Conservation (phyloP, 2,888 invertebrate species). For the Tenodera sinensis region DNA sequence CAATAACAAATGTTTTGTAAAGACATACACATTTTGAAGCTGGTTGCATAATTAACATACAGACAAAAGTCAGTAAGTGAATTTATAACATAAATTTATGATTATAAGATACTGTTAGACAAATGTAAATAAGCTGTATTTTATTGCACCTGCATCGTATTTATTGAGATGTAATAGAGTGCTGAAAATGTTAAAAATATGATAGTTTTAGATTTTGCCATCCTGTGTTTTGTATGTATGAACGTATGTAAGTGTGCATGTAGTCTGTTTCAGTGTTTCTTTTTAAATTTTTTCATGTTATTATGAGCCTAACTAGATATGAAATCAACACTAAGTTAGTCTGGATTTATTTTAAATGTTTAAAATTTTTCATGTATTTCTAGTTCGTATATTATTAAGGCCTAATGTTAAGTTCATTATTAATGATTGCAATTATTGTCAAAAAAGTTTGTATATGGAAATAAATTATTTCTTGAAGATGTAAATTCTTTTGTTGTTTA, state of each 20-base stretch:
- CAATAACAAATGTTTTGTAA: slow-evolving; percentile 8
- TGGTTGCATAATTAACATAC: not conserved
- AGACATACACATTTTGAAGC: slow-evolving; percentile 2
- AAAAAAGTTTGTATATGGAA: slow-evolving; percentile 10
- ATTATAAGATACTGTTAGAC: not conserved
- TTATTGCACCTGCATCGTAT: not conserved
- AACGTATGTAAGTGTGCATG: not conserved
- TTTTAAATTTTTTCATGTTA: not conserved
- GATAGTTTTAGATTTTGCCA: not conserved
- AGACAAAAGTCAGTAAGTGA: not conserved
- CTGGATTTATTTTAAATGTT: not conserved
- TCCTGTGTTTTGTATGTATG: not conserved
- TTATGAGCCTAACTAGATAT: not conserved
- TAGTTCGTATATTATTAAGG: not conserved
- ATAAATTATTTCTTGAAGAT: slow-evolving; percentile 15
- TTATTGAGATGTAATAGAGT: not conserved
- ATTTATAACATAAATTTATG: slow-evolving; percentile 7
- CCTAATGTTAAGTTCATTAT: not conserved
- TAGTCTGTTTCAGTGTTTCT: not conserved
- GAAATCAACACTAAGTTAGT: not conserved
- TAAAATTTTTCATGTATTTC: not conserved
- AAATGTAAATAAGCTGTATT: not conserved
- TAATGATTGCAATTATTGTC: not conserved
- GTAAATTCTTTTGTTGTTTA: not conserved
- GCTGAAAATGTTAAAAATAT: not conserved